A percentile compares a stretch with the other conserved stretches of the same genome.
phyloP scores from a whole-genome alignment of 2,113 vertebrate genomes.

The Periophthalmus modestus region DNA sequence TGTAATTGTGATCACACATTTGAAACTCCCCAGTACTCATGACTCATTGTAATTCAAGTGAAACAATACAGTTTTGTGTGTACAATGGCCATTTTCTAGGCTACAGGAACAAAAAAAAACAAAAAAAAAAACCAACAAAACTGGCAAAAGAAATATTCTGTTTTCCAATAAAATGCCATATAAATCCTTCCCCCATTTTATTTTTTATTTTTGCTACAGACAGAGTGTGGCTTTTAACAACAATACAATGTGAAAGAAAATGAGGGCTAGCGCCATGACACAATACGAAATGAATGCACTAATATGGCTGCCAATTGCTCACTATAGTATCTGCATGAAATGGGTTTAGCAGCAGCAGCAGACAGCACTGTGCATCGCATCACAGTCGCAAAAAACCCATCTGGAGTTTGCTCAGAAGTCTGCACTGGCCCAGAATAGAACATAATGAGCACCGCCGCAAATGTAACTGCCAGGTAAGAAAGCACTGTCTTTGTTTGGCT shows the following conservation, averaged over 20 bases:
- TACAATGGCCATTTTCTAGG: background rate
- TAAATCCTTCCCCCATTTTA: background rate
- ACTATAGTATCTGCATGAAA: slow-evolving; percentile 51
- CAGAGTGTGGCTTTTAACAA: background rate
- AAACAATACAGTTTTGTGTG: background rate
- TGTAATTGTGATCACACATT: background rate
- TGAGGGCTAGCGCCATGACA: slow-evolving; percentile 33
- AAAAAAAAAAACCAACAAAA: too few species aligned
- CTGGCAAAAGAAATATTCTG: background rate
- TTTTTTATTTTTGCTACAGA: background rate
- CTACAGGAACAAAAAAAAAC: background rate
- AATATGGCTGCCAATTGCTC: slow-evolving; percentile 33
- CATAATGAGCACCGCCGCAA: slow-evolving; percentile 54
- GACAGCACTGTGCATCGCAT: slow-evolving; percentile 28
- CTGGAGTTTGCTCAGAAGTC: slow-evolving; percentile 57
- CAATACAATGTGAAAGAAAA: slow-evolving; percentile 22
- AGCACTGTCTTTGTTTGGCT: slow-evolving; percentile 31
- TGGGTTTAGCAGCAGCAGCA: slow-evolving; percentile 50
- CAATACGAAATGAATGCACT: slow-evolving; percentile 25
- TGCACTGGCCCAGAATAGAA: slow-evolving; percentile 56
- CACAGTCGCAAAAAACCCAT: slow-evolving; percentile 42
- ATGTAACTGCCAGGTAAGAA: slow-evolving; percentile 51
- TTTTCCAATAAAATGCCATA: background rate
- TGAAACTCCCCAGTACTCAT: background rate
- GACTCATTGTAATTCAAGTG: background rate